Evolutionary conservation across 1,140 invertebrate genomes (phyloP), one percentile per base, ranked within the genome.

Genomic region (Microplitis mediator): DNA sequence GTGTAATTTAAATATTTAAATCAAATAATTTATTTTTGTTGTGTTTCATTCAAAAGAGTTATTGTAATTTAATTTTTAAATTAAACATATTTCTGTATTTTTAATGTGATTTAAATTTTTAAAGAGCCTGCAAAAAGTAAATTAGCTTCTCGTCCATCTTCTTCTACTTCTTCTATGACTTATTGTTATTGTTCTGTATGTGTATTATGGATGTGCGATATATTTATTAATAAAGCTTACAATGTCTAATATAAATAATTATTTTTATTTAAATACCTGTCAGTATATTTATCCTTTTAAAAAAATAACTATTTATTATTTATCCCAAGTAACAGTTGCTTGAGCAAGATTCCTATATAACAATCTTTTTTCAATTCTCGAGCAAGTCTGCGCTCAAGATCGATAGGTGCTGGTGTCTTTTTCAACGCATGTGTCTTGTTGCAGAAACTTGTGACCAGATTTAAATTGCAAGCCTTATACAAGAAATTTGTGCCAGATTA

Each of bases 171-270:
- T 39, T 39, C 39, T 23, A 23, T 23, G 5, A 39, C 39, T 39
- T 39, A 64, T 62, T 45, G n/a, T 66, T 72, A 3, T 54, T 70
- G 16, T 58, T 65, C 32, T 68, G 56, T 68, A 70, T 72, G 63
- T 75, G 70, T 74, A 73, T 71, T 67, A 75, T 75, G 60, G 65
- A 63, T 75, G 74, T 75, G 68, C 70, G 70, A 75, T 72, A 69
- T 65, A 72, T 64, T 36, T 72, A 72, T 69, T 45, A 75, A 75
- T 72, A 75, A 75, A 75, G 70, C 70, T 75, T 72, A 58, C 62
- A 50, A 71, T 39, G 11, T 39, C 6, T 39, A 39, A 54, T 69
- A 62, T 72, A 61, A 72, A 69, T 64, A 52, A 36, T 16, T 9
- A 58, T 69, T 54, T 71, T 64, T 34, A 32, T 63, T 23, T 23